Evolutionary conservation across 2,888 invertebrate species (phyloP).

Genomic region (Brachyptera putata): DNA sequence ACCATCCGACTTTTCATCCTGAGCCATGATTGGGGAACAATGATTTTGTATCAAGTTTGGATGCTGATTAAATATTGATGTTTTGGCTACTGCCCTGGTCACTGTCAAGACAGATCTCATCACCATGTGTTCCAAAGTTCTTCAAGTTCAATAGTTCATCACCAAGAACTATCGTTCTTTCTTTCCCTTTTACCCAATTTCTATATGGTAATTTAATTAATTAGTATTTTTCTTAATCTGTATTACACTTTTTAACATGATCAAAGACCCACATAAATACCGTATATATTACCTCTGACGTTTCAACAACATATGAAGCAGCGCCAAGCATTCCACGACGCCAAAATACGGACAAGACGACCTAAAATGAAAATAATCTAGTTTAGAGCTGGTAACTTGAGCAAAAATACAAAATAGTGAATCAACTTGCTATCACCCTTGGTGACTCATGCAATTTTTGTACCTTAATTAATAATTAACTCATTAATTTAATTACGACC

Average conservation of each 20-base stretch:
- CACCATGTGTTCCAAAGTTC: too few species aligned
- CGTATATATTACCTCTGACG: conserved; percentile 54
- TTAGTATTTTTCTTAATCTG: background rate
- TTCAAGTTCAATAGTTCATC: too few species aligned
- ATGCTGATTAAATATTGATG: background rate
- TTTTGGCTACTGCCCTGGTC: too few species aligned
- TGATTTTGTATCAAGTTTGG: conserved; percentile 10
- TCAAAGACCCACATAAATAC: conserved; percentile 14
- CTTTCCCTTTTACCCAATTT: too few species aligned
- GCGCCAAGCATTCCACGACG: conserved; percentile 65
- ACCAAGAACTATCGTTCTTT: too few species aligned
- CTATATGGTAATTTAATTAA: too few species aligned
- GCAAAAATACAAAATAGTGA: too few species aligned
- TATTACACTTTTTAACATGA: background rate
- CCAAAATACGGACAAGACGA: conserved; percentile 61
- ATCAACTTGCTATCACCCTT: background rate
- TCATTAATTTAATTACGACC: too few species aligned
- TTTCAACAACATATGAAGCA: conserved; percentile 63
- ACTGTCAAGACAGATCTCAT: too few species aligned
- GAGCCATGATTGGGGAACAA: background rate
- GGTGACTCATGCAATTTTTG: background rate
- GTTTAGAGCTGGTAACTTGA: too few species aligned
- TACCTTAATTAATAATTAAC: background rate
- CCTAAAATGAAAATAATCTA: conserved; percentile 44
- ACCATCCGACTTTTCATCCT: too few species aligned